phyloP scores from a whole-genome alignment of 2,113 vertebrate species.

The Gadus macrocephalus region DNA sequence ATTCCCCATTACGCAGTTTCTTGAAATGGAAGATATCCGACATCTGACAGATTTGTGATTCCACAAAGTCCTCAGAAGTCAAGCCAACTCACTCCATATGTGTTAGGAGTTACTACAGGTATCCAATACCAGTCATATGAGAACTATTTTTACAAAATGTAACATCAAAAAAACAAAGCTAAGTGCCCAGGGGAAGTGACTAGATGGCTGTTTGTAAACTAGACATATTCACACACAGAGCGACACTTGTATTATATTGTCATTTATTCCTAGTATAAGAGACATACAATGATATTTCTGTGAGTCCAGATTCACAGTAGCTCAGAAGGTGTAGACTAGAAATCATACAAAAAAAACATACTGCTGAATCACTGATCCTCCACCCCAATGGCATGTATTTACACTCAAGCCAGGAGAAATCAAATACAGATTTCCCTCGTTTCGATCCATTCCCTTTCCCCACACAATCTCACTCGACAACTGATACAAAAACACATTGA shows the following conservation, averaged over 20 bases:
- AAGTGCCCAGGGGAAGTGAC: too few relatives aligned
- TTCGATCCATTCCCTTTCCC: constrained; percentile 25
- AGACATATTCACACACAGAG: constrained; percentile 21
- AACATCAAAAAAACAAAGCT: too few relatives aligned
- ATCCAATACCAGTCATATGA: too few relatives aligned
- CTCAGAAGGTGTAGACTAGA: constrained; percentile 50
- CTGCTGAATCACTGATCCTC: constrained; percentile 59
- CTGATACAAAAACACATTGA: constrained; percentile 36
- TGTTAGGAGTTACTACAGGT: too few relatives aligned
- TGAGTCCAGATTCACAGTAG: constrained; percentile 62
- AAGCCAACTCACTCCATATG: too few relatives aligned
- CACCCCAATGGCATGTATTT: constrained; percentile 60
- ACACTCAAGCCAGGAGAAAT: constrained; percentile 51
- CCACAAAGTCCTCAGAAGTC: too few relatives aligned
- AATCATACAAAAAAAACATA: constrained; percentile 44
- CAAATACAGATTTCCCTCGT: constrained; percentile 48
- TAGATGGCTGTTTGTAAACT: background rate
- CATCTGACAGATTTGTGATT: too few relatives aligned
- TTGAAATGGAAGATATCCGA: too few relatives aligned
- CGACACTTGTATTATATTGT: constrained; percentile 41
- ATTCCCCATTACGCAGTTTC: too few relatives aligned
- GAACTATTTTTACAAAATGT: too few relatives aligned
- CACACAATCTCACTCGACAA: constrained; percentile 45
- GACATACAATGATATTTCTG: constrained; percentile 65
- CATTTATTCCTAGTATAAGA: constrained; percentile 68